These are phyloP conservation scores for Calephelis perditalis DNA, from an alignment of 2,888 invertebrate genomes.

Conservation along the genomic window DNA sequence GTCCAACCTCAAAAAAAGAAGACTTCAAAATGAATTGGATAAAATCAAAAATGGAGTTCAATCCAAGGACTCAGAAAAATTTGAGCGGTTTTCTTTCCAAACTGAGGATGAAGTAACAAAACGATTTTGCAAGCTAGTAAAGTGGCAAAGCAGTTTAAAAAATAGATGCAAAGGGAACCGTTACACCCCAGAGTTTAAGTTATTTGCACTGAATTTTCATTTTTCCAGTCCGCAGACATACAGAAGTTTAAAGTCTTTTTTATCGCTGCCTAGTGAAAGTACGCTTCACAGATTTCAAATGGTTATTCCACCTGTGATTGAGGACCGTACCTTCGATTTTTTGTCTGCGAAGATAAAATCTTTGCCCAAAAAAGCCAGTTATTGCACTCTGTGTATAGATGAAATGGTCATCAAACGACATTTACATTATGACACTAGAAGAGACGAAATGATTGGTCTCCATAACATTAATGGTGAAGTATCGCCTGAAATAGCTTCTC, in stretches of 20 bases:
- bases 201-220: not conserved
- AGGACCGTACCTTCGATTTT: conserved; percentile 23
- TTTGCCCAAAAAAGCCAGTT: conserved; percentile 28
- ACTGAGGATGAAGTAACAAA: not conserved
- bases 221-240: not conserved
- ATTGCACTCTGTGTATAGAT: conserved; percentile 28
- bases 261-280: not conserved
- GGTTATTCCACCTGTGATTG: conserved; percentile 23
- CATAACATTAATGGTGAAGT: conserved; percentile 30
- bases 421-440: conserved; percentile 25
- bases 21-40: not conserved
- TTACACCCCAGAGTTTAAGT: not conserved
- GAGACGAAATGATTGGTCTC: conserved; percentile 14
- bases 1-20: not conserved
- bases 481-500: conserved; percentile 23
- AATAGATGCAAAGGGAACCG: not conserved
- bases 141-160: not conserved
- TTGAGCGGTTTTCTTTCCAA: not conserved
- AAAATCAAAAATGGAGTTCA: not conserved
- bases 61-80: not conserved
- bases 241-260: not conserved
- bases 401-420: conserved; percentile 25
- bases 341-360: conserved; percentile 27
- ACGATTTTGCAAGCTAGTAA: not conserved
- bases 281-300: conserved; percentile 26